These are phyloP conservation scores for Malurus cyaneus DNA, from an alignment of 2,113 vertebrate genomes.

Conservation along the genomic window DNA sequence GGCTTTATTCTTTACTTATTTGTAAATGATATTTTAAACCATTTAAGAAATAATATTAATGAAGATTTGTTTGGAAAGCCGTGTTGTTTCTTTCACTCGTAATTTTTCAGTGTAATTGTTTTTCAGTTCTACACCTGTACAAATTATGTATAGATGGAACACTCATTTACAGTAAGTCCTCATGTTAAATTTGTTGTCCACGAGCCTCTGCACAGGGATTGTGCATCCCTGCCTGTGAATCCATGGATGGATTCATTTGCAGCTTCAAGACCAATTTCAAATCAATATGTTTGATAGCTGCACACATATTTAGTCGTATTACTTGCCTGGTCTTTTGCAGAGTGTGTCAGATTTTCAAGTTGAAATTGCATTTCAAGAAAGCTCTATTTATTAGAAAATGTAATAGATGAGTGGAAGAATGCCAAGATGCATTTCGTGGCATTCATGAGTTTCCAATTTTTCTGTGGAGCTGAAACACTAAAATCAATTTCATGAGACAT, in stretches of 20 bases:
- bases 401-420: not conserved
- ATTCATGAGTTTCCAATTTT: not conserved
- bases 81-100: not conserved
- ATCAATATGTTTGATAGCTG: not conserved
- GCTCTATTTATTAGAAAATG: not conserved
- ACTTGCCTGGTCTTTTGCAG: not conserved
- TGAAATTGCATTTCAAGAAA: not conserved
- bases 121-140: not conserved
- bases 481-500: not conserved
- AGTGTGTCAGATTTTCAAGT: not conserved
- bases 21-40: not conserved
- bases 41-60: not conserved
- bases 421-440: not conserved
- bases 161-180: not conserved
- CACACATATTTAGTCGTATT: not conserved
- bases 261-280: not conserved
- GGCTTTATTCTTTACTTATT: accelerated
- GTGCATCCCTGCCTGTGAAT: not conserved
- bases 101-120: not conserved
- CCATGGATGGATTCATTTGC: not conserved
- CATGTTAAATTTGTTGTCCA: not conserved
- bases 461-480: not conserved
- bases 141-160: not conserved
- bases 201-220: not conserved
- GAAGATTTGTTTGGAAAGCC: not conserved